A percentile compares a stretch with the other conserved stretches of the same genome.
Evolutionary conservation across 2,113 vertebrate genomes (phyloP).

Genomic region (Nannobrachium achirus): DNA sequence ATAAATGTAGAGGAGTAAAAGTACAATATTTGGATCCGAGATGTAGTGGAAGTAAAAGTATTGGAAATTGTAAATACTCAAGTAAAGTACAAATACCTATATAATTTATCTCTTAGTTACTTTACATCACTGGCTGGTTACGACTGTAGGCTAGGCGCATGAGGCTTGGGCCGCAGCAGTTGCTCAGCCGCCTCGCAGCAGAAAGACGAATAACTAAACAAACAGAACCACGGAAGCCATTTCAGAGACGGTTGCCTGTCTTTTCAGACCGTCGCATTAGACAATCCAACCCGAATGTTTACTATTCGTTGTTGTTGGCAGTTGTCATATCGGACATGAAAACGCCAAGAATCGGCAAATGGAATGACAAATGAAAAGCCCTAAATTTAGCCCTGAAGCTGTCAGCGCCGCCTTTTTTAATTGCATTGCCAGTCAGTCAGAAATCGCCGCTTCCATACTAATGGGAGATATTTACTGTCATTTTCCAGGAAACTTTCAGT

Average conservation of each 20-base stretch:
- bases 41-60: too few relatives aligned
- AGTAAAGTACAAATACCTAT: too few relatives aligned
- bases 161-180: slow-evolving; percentile 45
- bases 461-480: slow-evolving; percentile 68
- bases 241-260: slow-evolving; percentile 63
- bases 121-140: too few relatives aligned
- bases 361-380: slow-evolving; percentile 59
- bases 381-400: slow-evolving; percentile 71
- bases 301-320: slow-evolving; percentile 50
- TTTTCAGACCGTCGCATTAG: slow-evolving; percentile 67
- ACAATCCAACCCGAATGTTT: slow-evolving; percentile 50
- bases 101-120: too few relatives aligned
- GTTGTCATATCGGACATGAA: slow-evolving; percentile 67
- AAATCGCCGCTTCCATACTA: slow-evolving; percentile 53
- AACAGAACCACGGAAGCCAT: slow-evolving; percentile 25
- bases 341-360: slow-evolving; percentile 46
- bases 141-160: slow-evolving; percentile 56
- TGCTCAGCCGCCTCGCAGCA: slow-evolving; percentile 45
- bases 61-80: too few relatives aligned
- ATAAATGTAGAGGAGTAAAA: too few relatives aligned
- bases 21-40: too few relatives aligned
- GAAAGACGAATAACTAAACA: slow-evolving; percentile 4
- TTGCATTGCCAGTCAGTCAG: slow-evolving; percentile 71
- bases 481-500: slow-evolving; percentile 52
- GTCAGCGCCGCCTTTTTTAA: slow-evolving; percentile 70